A percentile compares a stretch with the other conserved stretches of the same genome.
Evolutionary conservation across 1,140 invertebrate genomes (phyloP).

Genomic region (Dinoponera quadriceps): DNA sequence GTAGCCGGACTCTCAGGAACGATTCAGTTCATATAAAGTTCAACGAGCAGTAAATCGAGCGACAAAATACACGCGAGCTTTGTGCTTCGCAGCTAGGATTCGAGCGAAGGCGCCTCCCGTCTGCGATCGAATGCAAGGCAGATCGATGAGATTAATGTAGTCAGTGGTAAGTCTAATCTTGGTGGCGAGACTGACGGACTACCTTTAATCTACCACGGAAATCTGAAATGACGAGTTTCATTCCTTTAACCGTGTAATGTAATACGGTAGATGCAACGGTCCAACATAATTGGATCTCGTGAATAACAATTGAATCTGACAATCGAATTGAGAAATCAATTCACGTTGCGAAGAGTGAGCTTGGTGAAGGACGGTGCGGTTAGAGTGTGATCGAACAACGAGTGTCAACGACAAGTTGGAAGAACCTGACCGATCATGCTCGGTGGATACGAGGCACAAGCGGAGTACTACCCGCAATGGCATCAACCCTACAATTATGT

Average conservation of each 20-base stretch:
- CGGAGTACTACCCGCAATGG: conserved; percentile 85
- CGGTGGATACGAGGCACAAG: conserved; percentile 82
- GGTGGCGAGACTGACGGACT: too few species aligned
- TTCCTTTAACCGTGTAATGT: not conserved
- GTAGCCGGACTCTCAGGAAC: too few species aligned
- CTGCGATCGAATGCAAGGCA: too few species aligned
- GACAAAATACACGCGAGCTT: too few species aligned
- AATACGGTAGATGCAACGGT: not conserved
- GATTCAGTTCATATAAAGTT: too few species aligned
- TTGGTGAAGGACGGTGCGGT: conserved; percentile 16
- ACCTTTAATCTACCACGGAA: too few species aligned
- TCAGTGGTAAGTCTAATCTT: too few species aligned
- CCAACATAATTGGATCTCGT: not conserved
- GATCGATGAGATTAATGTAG: too few species aligned
- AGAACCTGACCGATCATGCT: conserved; percentile 74
- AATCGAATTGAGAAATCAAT: not conserved
- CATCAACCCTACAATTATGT: conserved; percentile 84
- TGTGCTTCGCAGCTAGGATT: too few species aligned
- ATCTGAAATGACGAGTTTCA: not conserved
- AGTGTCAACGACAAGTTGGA: conserved; percentile 33
- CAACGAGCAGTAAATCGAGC: too few species aligned
- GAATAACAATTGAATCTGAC: too few species aligned
- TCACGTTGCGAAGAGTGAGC: conserved; percentile 5
- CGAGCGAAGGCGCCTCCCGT: too few species aligned
- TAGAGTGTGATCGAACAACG: not conserved